Evolutionary conservation across 2,888 invertebrate species (phyloP).

Genomic region (Dynastes hyllus): DNA sequence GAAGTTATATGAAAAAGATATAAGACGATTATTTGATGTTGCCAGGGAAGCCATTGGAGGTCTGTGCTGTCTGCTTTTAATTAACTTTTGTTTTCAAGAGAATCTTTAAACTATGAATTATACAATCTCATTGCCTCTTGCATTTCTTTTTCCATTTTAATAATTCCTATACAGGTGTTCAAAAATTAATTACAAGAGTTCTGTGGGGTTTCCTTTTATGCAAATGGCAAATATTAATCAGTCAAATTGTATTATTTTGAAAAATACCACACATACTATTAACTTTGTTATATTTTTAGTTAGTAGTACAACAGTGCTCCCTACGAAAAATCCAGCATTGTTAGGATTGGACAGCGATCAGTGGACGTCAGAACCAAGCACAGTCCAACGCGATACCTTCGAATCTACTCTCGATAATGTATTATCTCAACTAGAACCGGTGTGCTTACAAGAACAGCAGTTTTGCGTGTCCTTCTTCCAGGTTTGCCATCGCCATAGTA

Average conservation of each 20-base stretch:
- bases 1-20: constrained; percentile 91
- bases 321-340: constrained; percentile 65
- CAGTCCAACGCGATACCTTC: constrained; percentile 75
- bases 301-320: constrained; percentile 62
- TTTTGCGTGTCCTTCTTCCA: constrained; percentile 96
- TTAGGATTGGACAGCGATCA: constrained; percentile 78
- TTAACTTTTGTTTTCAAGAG: not conserved
- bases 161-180: too few relatives aligned
- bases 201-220: too few relatives aligned
- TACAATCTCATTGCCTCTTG: too few relatives aligned
- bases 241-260: too few relatives aligned
- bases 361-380: constrained; percentile 78
- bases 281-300: constrained; percentile 50
- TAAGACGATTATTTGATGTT: constrained; percentile 84
- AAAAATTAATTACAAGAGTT: too few relatives aligned
- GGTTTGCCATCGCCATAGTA: constrained; percentile 57
- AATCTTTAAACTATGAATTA: too few relatives aligned
- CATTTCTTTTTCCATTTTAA: too few relatives aligned
- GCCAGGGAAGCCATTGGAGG: constrained; percentile 75
- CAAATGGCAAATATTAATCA: too few relatives aligned
- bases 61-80: constrained; percentile 49
- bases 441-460: constrained; percentile 95
- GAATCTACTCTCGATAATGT: constrained; percentile 88
- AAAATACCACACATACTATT: too few relatives aligned
- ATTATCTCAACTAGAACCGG: constrained; percentile 90